phyloP scores from a whole-genome alignment of 2,888 invertebrate species.

The Scotopteryx bipunctaria region DNA sequence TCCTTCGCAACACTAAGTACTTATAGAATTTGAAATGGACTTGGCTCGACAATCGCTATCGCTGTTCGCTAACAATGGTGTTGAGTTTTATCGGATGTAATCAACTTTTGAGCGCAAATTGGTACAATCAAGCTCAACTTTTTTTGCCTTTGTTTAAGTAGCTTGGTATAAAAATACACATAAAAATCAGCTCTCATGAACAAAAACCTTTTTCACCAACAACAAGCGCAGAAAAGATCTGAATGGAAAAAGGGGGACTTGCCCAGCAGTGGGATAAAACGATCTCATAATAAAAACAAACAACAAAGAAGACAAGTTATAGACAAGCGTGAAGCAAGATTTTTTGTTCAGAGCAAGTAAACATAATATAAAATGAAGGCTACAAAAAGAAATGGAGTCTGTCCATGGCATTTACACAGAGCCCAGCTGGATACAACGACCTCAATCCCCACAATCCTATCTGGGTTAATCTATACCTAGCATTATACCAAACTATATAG shows the following conservation, averaged over 20 bases:
- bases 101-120: constrained; percentile 44
- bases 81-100: constrained; percentile 35
- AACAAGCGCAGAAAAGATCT: too few relatives aligned
- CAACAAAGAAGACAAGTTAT: too few relatives aligned
- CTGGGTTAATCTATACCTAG: constrained; percentile 10
- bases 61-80: constrained; percentile 33
- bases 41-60: constrained; percentile 7
- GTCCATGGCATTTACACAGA: neutral
- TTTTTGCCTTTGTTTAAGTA: too few relatives aligned
- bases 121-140: constrained; percentile 40
- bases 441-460: neutral
- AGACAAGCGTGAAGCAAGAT: too few relatives aligned
- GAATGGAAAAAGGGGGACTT: too few relatives aligned
- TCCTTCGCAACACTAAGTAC: constrained; percentile 7
- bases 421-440: neutral
- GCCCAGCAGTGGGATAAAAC: too few relatives aligned
- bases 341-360: too few relatives aligned
- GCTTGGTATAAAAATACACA: too few relatives aligned
- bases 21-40: constrained; percentile 6
- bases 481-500: neutral
- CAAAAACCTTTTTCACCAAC: too few relatives aligned
- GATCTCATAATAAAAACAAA: too few relatives aligned
- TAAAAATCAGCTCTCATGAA: too few relatives aligned
- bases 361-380: too few relatives aligned
- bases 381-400: neutral